A percentile compares a stretch with the other conserved stretches of the same genome.
These are phyloP conservation scores for Tachina lurida DNA, from an alignment of 2,888 invertebrate genomes.

Conservation along the genomic window DNA sequence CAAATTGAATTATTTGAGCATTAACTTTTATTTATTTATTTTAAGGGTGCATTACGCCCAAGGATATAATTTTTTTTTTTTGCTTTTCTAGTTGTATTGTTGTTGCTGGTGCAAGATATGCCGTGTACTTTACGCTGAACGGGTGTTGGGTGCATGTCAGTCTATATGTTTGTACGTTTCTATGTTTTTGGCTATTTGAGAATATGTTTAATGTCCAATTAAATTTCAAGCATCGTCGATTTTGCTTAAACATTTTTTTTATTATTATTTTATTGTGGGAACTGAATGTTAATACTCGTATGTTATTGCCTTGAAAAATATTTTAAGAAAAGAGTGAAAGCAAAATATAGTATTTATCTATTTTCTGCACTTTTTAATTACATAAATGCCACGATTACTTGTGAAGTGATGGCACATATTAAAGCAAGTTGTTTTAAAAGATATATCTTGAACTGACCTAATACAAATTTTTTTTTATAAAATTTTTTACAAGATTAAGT, in stretches of 20 bases:
- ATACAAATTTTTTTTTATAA: too few species aligned
- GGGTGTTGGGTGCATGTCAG: conserved; percentile 10
- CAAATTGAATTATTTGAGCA: conserved; percentile 75
- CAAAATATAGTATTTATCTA: too few species aligned
- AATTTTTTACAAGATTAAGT: too few species aligned
- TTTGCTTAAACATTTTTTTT: conserved; percentile 41
- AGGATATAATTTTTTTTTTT: conserved; percentile 39
- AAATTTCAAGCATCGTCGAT: conserved; percentile 73
- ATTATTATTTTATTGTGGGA: conserved; percentile 36
- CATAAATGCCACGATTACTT: too few species aligned
- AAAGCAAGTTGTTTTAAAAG: too few species aligned
- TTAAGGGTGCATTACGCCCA: conserved; percentile 64
- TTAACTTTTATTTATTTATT: conserved; percentile 74
- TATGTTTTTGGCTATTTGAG: conserved; percentile 31
- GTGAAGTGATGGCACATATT: too few species aligned
- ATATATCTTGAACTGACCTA: too few species aligned
- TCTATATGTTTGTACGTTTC: neutral
- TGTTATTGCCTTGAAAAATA: neutral
- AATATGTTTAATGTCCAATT: conserved; percentile 75
- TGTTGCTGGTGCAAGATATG: conserved; percentile 43
- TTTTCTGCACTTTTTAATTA: too few species aligned
- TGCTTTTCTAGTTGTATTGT: conserved; percentile 45
- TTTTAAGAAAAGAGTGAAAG: too few species aligned
- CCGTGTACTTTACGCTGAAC: conserved; percentile 11
- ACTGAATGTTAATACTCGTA: conserved; percentile 12